phyloP scores from a whole-genome alignment of 2,797 vertebrate genomes.

The Coendou prehensilis region DNA sequence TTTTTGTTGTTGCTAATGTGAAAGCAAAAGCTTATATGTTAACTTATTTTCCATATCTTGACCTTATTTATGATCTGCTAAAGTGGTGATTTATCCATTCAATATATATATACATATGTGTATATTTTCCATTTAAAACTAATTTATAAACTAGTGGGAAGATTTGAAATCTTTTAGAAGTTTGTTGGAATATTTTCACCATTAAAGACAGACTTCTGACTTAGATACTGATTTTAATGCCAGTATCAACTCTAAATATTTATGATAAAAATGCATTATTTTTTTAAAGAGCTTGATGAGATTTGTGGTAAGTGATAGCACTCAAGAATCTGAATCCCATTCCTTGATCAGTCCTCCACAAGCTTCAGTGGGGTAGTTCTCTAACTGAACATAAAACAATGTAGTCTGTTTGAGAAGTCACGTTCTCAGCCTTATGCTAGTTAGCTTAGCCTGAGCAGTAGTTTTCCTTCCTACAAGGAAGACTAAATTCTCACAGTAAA shows the following conservation, averaged over 20 bases:
- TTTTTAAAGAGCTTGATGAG: constrained; percentile 81
- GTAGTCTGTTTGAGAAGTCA: constrained; percentile 52
- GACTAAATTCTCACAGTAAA: constrained; percentile 64
- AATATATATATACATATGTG: constrained; percentile 54
- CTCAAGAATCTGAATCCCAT: constrained; percentile 43
- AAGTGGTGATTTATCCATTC: constrained; percentile 71
- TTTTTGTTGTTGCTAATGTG: constrained; percentile 68
- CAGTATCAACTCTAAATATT: constrained; percentile 81
- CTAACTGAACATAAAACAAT: constrained; percentile 45
- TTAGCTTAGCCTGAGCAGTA: constrained; percentile 69
- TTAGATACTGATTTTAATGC: constrained; percentile 81
- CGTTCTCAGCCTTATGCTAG: constrained; percentile 62
- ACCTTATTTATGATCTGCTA: constrained; percentile 80
- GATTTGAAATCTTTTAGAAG: constrained; percentile 76
- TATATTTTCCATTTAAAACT: constrained; percentile 77
- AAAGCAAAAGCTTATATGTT: constrained; percentile 73
- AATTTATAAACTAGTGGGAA: constrained; percentile 79
- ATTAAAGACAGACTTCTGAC: constrained; percentile 77
- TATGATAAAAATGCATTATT: constrained; percentile 84
- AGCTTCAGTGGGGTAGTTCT: constrained; percentile 53
- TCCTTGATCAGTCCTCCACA: constrained; percentile 11
- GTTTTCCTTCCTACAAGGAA: constrained; percentile 59
- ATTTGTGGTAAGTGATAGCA: constrained; percentile 78
- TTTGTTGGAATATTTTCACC: constrained; percentile 82
- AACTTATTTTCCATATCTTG: constrained; percentile 78